Percentiles rank a stretch among this genome's conserved stretches.
phyloP scores from a whole-genome alignment of 2,888 invertebrate genomes.

The Polydrusus tereticollis region DNA sequence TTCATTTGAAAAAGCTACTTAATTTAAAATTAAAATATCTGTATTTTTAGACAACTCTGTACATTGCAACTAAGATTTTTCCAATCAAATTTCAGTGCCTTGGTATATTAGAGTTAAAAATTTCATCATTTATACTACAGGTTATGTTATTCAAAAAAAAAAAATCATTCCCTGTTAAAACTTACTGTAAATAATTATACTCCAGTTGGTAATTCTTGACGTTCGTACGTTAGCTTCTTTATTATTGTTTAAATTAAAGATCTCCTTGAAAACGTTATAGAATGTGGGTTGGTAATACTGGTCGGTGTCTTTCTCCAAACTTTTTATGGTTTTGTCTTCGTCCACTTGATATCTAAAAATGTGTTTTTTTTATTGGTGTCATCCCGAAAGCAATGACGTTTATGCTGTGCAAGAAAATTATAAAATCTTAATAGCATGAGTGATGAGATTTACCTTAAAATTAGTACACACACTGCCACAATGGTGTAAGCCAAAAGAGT shows the following conservation, averaged over 20 bases:
- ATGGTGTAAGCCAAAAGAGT: slow-evolving; percentile 92
- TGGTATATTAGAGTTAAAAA: background rate
- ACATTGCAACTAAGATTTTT: too few relatives aligned
- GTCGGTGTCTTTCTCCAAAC: slow-evolving; percentile 50
- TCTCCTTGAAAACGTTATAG: slow-evolving; percentile 65
- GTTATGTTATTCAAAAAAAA: too few relatives aligned
- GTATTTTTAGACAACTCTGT: too few relatives aligned
- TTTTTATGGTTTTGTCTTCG: slow-evolving; percentile 50
- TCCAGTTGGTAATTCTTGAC: slow-evolving; percentile 75
- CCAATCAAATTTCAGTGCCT: too few relatives aligned
- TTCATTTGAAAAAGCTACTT: too few relatives aligned
- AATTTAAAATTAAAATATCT: too few relatives aligned
- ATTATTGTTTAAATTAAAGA: slow-evolving; percentile 80
- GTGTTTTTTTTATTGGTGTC: background rate
- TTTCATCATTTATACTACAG: too few relatives aligned
- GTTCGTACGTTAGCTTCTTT: slow-evolving; percentile 77
- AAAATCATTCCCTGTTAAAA: too few relatives aligned
- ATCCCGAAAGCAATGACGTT: background rate
- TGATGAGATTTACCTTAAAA: slow-evolving; percentile 83
- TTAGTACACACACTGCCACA: slow-evolving; percentile 89
- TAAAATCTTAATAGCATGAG: too few relatives aligned
- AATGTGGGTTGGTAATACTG: slow-evolving; percentile 53
- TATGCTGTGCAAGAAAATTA: background rate
- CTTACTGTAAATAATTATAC: slow-evolving; percentile 72
- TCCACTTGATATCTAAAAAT: slow-evolving; percentile 55